Percentiles rank a stretch among this genome's conserved stretches.
Evolutionary conservation across 2,113 vertebrate species (phyloP).

Genomic region (Budorcas taxicolor): DNA sequence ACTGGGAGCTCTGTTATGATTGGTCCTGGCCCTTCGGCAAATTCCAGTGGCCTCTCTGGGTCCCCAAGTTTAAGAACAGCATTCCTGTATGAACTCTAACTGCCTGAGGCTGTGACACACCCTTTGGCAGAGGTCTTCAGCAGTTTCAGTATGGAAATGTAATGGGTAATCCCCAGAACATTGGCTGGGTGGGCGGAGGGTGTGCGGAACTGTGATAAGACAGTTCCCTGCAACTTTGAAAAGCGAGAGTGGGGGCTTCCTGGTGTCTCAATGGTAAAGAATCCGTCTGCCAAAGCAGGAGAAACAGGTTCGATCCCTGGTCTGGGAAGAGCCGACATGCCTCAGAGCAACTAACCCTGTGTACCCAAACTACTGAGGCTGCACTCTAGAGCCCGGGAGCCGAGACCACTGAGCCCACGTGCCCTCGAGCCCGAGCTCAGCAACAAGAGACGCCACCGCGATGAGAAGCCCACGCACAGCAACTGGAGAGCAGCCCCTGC

Average conservation of each 20-base stretch:
- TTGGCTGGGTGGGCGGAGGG: not conserved
- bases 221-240: not conserved
- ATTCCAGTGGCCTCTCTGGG: conserved; percentile 52
- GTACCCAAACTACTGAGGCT: not conserved
- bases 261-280: not conserved
- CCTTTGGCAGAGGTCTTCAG: conserved; percentile 22
- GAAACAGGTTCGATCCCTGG: not conserved
- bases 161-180: not conserved
- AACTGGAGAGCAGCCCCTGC: not conserved
- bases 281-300: not conserved
- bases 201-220: not conserved
- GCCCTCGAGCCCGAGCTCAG: not conserved
- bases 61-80: conserved; percentile 38
- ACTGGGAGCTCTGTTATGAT: not conserved
- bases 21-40: conserved; percentile 53
- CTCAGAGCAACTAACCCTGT: not conserved
- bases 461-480: not conserved
- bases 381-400: not conserved
- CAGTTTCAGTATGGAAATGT: conserved; percentile 39
- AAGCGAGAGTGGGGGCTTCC: not conserved
- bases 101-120: conserved; percentile 35
- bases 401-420: fast-evolving
- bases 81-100: conserved; percentile 8
- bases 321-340: not conserved
- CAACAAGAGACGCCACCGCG: fast-evolving